Conservation (phyloP, 2,888 invertebrate species). For the Rapana venosa region DNA sequence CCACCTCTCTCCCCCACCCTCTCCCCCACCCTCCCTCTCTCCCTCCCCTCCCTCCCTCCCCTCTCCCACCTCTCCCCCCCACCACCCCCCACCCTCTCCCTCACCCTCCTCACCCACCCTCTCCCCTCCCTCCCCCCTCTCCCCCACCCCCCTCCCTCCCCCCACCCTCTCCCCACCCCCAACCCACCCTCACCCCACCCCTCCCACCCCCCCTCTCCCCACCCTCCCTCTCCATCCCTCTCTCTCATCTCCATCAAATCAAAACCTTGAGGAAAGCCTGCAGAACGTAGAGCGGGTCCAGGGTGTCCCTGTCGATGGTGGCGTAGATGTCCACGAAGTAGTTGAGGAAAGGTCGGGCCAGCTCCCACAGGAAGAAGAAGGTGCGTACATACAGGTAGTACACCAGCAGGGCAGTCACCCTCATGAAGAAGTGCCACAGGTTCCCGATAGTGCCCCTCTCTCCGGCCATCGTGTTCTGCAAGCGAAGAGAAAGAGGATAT, state of each 20-base stretch:
- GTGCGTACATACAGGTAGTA: neutral
- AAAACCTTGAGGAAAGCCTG: neutral
- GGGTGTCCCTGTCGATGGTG: neutral
- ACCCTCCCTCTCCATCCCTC: neutral
- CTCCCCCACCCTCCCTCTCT: neutral
- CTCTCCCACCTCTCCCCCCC: neutral
- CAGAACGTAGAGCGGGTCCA: neutral
- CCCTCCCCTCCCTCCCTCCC: neutral
- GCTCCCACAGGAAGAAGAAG: neutral
- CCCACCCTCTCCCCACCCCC: neutral
- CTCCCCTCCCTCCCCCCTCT: too few species aligned
- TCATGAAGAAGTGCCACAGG: neutral
- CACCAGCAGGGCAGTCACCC: neutral
- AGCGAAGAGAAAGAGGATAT: neutral
- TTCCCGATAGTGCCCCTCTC: too few species aligned
- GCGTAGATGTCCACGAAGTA: neutral
- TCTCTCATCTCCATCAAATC: neutral
- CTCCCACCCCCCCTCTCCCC: neutral
- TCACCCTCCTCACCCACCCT: neutral
- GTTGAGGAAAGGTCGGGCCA: neutral
- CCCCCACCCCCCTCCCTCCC: neutral
- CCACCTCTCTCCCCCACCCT: neutral
- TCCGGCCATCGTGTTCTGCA: neutral
- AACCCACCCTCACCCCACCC: neutral
- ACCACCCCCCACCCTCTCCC: neutral